Percentiles rank a stretch among this genome's conserved stretches.
Evolutionary conservation across 2,113 vertebrate species (phyloP).

Genomic region (Alexandromys fortis): DNA sequence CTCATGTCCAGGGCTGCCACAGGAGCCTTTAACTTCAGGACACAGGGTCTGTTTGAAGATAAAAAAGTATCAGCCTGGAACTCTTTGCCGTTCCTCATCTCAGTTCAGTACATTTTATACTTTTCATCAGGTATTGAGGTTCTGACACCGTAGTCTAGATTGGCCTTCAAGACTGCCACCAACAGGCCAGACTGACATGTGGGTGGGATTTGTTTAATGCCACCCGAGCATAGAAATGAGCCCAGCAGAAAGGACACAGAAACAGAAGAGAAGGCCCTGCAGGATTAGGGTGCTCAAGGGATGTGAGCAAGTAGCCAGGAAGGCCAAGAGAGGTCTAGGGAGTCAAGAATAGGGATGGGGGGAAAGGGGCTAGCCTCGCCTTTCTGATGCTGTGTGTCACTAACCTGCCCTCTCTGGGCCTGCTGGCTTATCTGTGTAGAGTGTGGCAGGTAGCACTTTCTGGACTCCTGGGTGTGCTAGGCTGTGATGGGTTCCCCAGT

Average conservation of each 20-base stretch:
- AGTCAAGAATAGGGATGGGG: neutral
- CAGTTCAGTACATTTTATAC: neutral
- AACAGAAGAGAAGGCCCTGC: neutral
- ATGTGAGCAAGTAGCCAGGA: neutral
- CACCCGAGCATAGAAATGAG: neutral
- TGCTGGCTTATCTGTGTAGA: neutral
- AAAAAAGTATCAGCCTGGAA: neutral
- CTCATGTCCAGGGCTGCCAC: neutral
- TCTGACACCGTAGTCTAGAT: neutral
- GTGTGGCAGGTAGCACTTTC: neutral
- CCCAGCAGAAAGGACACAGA: neutral
- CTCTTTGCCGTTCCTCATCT: neutral
- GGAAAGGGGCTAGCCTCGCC: neutral
- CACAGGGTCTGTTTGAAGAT: neutral
- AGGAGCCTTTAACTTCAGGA: neutral
- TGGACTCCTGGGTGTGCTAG: neutral
- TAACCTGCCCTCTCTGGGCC: neutral
- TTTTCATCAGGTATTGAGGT: neutral
- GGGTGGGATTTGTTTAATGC: neutral
- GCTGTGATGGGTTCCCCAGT: neutral
- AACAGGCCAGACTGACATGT: neutral
- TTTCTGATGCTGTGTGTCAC: neutral
- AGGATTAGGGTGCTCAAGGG: neutral
- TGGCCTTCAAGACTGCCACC: accelerated
- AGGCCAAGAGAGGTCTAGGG: neutral